Evolutionary conservation across 2,888 invertebrate genomes (phyloP).

Genomic region (Dasypolia templi): DNA sequence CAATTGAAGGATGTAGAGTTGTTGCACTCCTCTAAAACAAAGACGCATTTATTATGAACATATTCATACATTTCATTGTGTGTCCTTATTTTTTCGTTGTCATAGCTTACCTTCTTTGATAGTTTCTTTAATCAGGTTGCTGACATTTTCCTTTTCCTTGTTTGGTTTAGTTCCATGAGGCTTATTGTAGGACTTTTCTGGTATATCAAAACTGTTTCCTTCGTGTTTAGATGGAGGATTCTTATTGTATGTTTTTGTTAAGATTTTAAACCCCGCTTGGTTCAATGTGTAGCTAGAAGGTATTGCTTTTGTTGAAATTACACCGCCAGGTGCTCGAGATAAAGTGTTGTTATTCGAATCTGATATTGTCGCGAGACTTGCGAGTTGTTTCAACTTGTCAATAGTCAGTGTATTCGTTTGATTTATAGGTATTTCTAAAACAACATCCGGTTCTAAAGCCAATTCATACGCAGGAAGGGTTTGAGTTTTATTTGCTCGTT

Average conservation of each 20-base stretch:
- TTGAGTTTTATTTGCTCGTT: constrained; percentile 87
- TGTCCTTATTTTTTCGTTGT: not conserved
- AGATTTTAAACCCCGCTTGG: constrained; percentile 92
- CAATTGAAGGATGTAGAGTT: constrained; percentile 91
- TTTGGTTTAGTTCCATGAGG: constrained; percentile 72
- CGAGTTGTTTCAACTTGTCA: constrained; percentile 89
- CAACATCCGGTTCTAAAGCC: constrained; percentile 85
- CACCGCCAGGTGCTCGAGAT: constrained; percentile 86
- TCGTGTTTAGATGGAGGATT: constrained; percentile 86
- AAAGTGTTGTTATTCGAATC: constrained; percentile 88
- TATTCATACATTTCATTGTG: not conserved
- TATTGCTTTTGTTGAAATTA: constrained; percentile 91
- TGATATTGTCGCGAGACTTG: constrained; percentile 90
- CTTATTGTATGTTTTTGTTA: constrained; percentile 92
- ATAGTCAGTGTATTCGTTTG: constrained; percentile 83
- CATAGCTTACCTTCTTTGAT: constrained; percentile 74
- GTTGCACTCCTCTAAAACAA: constrained; percentile 82
- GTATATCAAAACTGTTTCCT: constrained; percentile 81
- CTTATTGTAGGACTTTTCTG: constrained; percentile 82
- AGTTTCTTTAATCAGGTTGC: constrained; percentile 47
- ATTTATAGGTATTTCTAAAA: constrained; percentile 86
- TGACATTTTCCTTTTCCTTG: constrained; percentile 75
- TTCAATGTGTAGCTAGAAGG: constrained; percentile 91
- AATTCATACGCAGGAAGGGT: constrained; percentile 85
- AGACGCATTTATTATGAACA: constrained; percentile 6